Conservation (phyloP, 35 echinoderm and acorn worm genomes). For the Amphiura filiformis region DNA sequence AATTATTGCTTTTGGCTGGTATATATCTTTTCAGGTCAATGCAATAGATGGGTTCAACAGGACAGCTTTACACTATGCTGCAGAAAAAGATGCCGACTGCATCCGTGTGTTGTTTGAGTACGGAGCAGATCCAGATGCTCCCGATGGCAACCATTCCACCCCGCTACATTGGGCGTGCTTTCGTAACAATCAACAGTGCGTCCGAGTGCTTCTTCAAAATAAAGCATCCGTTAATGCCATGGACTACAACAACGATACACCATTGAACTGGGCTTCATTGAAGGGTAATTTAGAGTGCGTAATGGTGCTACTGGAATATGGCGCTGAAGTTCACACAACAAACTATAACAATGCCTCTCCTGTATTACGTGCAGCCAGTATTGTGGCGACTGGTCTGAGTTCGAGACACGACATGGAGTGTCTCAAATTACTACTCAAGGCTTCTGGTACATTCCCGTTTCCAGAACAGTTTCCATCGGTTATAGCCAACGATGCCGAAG, state of each 20-base stretch:
- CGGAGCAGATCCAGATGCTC: slow-evolving; percentile 64
- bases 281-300: slow-evolving; percentile 81
- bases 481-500: slow-evolving; percentile 55
- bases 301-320: slow-evolving; percentile 74
- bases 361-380: slow-evolving; percentile 43
- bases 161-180: slow-evolving; percentile 92
- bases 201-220: slow-evolving; percentile 52
- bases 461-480: slow-evolving; percentile 43
- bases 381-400: slow-evolving; percentile 66
- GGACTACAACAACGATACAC: slow-evolving; percentile 84
- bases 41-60: slow-evolving; percentile 77
- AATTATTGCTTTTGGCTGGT: slow-evolving; percentile 16
- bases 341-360: slow-evolving; percentile 52
- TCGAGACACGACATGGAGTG: slow-evolving; percentile 43
- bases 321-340: slow-evolving; percentile 52
- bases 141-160: slow-evolving; percentile 58
- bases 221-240: slow-evolving; percentile 59
- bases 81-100: slow-evolving; percentile 71
- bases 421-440: slow-evolving; percentile 58
- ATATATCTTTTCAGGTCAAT: slow-evolving; percentile 68
- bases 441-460: slow-evolving; percentile 60
- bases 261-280: slow-evolving; percentile 79
- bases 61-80: slow-evolving; percentile 86
- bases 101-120: slow-evolving; percentile 52
- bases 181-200: slow-evolving; percentile 71